A percentile compares a stretch with the other conserved stretches of the same genome.
Evolutionary conservation across 1,140 invertebrate species (phyloP).

Genomic region (Cecropterus lyciades): DNA sequence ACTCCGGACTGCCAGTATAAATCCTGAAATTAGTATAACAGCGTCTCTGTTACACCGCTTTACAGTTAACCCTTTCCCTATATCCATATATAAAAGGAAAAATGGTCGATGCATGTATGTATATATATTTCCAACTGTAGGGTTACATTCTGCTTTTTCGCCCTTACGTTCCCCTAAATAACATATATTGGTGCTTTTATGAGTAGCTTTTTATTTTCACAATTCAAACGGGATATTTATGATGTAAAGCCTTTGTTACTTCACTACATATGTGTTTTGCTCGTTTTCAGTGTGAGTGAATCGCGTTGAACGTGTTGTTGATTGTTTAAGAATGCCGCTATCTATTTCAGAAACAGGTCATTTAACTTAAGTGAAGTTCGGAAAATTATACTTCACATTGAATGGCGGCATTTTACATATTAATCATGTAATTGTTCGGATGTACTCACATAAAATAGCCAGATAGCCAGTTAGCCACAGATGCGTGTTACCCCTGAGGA

Average conservation of each 20-base stretch:
- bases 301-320: background rate
- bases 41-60: too few species aligned
- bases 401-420: too few species aligned
- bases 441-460: too few species aligned
- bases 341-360: too few species aligned
- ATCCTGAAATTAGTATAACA: too few species aligned
- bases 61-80: background rate
- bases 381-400: too few species aligned
- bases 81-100: background rate
- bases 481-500: too few species aligned
- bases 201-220: slow-evolving; percentile 36
- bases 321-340: background rate
- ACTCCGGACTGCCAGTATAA: too few species aligned
- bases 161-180: slow-evolving; percentile 30
- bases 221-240: slow-evolving; percentile 29
- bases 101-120: background rate
- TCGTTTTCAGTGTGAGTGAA: background rate
- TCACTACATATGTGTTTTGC: slow-evolving; percentile 4
- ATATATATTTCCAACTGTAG: background rate
- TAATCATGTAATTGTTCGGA: too few species aligned
- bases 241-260: slow-evolving; percentile 19
- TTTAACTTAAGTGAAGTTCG: too few species aligned
- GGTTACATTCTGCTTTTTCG: slow-evolving; percentile 13
- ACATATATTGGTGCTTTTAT: slow-evolving; percentile 35
- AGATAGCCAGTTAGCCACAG: too few species aligned